phyloP scores from a whole-genome alignment of 2,113 vertebrate genomes.

The Pseudopipra pipra region DNA sequence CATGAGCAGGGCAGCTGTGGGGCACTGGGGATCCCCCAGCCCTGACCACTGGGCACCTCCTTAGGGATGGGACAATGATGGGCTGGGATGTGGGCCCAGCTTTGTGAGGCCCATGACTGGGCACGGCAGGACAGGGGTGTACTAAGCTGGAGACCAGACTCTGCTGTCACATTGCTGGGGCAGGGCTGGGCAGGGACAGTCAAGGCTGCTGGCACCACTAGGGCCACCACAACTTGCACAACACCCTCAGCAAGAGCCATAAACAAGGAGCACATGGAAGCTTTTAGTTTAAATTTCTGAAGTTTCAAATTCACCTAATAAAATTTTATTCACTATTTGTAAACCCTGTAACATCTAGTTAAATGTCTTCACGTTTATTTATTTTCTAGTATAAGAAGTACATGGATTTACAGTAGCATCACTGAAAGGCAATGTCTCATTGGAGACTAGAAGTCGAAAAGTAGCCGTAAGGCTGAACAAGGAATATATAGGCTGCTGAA shows the following conservation, averaged over 20 bases:
- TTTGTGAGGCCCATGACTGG: rapidly evolving
- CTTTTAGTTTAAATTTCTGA: not conserved
- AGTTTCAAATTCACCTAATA: not conserved
- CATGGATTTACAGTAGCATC: not conserved
- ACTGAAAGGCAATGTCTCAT: not conserved
- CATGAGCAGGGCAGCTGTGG: rapidly evolving
- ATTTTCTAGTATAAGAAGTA: not conserved
- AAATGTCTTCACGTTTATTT: not conserved
- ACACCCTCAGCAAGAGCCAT: not conserved
- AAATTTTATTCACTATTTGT: not conserved
- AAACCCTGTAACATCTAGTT: not conserved
- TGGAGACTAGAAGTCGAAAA: not conserved
- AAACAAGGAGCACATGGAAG: not conserved
- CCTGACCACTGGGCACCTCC: not conserved
- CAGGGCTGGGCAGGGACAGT: not conserved
- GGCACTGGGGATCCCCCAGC: rapidly evolving
- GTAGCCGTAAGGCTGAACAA: not conserved
- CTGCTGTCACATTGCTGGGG: not conserved
- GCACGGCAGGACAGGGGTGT: not conserved
- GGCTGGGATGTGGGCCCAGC: not conserved
- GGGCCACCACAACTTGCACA: not conserved
- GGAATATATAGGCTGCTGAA: not conserved
- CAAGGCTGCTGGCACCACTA: not conserved
- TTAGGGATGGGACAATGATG: rapidly evolving
- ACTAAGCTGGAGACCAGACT: not conserved